Evolutionary conservation across 2,113 vertebrate species (phyloP).

Genomic region (Pipa parva): DNA sequence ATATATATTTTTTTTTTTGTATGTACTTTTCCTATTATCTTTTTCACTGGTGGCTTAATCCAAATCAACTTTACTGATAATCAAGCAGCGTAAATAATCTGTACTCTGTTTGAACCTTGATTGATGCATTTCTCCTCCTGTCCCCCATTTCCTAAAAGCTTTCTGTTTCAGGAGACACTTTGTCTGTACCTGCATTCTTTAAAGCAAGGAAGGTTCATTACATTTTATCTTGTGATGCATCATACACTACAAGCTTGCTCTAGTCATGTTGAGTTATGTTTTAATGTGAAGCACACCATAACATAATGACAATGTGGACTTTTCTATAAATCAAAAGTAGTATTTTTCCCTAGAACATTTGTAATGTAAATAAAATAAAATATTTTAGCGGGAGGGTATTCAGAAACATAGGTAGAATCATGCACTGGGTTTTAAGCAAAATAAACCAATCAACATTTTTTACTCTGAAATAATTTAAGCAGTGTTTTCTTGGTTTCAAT

Average conservation of each 20-base stretch:
- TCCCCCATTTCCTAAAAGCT: slow-evolving; percentile 8
- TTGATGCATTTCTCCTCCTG: slow-evolving; percentile 10
- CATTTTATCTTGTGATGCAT: neutral
- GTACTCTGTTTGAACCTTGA: slow-evolving; percentile 24
- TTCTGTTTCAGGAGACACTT: neutral
- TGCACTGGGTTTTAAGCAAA: too few species aligned
- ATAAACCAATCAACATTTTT: too few species aligned
- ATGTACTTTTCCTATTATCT: too few species aligned
- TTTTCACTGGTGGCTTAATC: too few species aligned
- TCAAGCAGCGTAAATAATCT: slow-evolving; percentile 16
- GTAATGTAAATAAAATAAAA: too few species aligned
- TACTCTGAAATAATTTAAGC: too few species aligned
- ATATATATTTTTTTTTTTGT: too few species aligned
- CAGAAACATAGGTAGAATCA: too few species aligned
- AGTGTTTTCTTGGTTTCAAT: too few species aligned
- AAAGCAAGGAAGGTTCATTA: neutral
- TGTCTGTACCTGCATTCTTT: neutral
- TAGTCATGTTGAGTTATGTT: slow-evolving; percentile 21
- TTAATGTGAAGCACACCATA: slow-evolving; percentile 18
- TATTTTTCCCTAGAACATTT: neutral
- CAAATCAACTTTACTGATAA: neutral
- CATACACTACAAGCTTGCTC: neutral
- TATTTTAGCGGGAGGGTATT: too few species aligned
- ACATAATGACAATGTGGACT: neutral
- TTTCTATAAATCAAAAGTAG: neutral